Conservation (phyloP, 2,888 invertebrate genomes). For the Drosophila monieri region DNA sequence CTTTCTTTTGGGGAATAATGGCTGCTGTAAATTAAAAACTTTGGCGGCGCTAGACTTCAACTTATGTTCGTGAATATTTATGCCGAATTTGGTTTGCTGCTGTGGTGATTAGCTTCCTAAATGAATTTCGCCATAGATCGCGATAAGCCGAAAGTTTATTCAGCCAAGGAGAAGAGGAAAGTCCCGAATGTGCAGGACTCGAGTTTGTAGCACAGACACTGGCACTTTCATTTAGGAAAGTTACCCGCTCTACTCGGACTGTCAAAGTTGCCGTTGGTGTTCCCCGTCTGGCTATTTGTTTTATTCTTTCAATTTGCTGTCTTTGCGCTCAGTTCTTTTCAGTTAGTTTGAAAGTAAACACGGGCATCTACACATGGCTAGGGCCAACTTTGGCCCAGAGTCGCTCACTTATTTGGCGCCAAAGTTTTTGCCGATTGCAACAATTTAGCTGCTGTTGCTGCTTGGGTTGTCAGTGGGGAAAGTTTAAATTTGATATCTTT, state of each 20-base stretch:
- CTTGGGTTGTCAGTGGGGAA: conserved; percentile 19
- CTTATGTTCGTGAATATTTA: conserved; percentile 29
- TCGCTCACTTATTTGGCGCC: conserved; percentile 66
- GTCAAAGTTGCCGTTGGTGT: conserved; percentile 21
- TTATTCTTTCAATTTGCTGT: conserved; percentile 57
- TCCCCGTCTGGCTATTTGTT: conserved; percentile 40
- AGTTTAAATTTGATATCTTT: conserved; percentile 62
- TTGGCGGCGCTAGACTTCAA: conserved; percentile 10
- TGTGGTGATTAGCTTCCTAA: conserved; percentile 27
- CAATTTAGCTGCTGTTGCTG: conserved; percentile 36
- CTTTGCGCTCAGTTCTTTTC: conserved; percentile 19
- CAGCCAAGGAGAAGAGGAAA: background rate
- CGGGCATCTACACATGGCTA: conserved; percentile 34
- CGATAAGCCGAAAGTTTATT: conserved; percentile 35
- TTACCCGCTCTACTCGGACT: conserved; percentile 2
- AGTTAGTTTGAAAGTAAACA: conserved; percentile 62
- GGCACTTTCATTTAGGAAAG: conserved; percentile 35
- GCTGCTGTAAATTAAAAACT: conserved; percentile 25
- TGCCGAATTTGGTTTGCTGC: conserved; percentile 23
- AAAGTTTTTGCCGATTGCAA: conserved; percentile 60
- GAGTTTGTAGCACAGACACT: background rate
- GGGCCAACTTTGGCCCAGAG: conserved; percentile 47
- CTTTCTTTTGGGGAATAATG: conserved; percentile 16
- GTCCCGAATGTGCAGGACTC: background rate
- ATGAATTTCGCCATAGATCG: conserved; percentile 43